Evolutionary conservation across 2,797 vertebrate species (phyloP).

Genomic region (Geotria australis): DNA sequence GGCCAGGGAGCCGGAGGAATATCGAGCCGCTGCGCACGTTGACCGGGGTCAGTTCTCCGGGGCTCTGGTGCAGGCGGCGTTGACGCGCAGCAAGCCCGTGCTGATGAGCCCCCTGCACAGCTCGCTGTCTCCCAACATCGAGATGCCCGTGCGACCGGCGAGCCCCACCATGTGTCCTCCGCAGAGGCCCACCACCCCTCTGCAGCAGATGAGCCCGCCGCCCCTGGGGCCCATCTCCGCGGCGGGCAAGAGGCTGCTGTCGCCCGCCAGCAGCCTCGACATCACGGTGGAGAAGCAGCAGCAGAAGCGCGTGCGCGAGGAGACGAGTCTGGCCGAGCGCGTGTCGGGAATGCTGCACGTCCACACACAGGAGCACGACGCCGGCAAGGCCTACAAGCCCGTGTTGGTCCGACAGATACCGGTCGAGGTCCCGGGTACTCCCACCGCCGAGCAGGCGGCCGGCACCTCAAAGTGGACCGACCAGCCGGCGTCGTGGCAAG

Average conservation of each 20-base stretch:
- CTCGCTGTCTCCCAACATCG: too few relatives aligned
- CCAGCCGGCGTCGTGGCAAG: too few relatives aligned
- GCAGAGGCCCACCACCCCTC: background rate
- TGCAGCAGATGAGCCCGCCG: background rate
- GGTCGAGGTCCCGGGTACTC: background rate
- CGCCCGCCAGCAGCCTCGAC: background rate
- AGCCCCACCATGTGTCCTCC: background rate
- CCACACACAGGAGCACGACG: background rate
- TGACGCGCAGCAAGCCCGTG: too few relatives aligned
- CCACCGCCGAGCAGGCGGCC: background rate
- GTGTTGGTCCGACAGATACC: background rate
- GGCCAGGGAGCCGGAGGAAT: too few relatives aligned
- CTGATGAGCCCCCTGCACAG: too few relatives aligned
- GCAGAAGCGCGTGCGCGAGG: background rate
- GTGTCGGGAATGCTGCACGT: background rate
- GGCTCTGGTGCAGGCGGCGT: too few relatives aligned
- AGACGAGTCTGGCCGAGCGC: background rate
- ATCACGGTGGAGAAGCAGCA: background rate
- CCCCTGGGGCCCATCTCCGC: background rate
- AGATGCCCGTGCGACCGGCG: background rate
- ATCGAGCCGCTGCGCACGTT: too few relatives aligned
- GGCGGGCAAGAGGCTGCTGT: background rate
- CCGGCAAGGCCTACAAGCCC: background rate
- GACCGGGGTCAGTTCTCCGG: too few relatives aligned
- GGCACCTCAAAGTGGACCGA: too few relatives aligned